Conservation (phyloP, 2,888 invertebrate genomes). For the Drosophila pseudotalamancana region DNA sequence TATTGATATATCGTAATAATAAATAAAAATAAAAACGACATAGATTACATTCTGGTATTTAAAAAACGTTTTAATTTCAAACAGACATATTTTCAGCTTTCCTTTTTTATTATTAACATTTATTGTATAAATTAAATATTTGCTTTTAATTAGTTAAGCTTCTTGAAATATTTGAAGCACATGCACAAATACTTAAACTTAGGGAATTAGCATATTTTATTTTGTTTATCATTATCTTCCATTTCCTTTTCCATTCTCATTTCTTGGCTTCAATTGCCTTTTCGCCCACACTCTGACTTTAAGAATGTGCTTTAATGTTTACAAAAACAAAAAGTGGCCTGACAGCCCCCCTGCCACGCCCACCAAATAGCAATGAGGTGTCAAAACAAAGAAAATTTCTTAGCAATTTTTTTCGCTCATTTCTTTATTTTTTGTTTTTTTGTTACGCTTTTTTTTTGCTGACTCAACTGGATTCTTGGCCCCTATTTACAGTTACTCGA, state of each 20-base stretch:
- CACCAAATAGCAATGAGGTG: constrained; percentile 61
- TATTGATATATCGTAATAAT: too few species aligned
- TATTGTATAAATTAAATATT: neutral
- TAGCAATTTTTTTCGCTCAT: constrained; percentile 15
- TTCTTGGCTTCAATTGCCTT: too few species aligned
- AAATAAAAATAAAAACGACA: too few species aligned
- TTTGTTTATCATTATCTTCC: constrained; percentile 3
- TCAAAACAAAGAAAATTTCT: constrained; percentile 74
- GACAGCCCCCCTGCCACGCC: constrained; percentile 13
- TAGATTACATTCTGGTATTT: too few species aligned
- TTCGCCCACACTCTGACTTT: constrained; percentile 11
- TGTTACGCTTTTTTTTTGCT: constrained; percentile 57
- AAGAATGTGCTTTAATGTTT: constrained; percentile 42
- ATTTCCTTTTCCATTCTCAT: neutral
- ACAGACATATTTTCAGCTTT: neutral
- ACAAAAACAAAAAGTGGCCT: constrained; percentile 3
- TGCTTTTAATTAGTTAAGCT: neutral
- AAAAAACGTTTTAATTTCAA: too few species aligned
- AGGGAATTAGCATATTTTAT: constrained; percentile 6
- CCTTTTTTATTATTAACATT: neutral
- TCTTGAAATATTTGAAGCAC: neutral
- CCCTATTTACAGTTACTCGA: constrained; percentile 48
- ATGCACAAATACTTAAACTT: constrained; percentile 1
- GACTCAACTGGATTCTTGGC: constrained; percentile 56
- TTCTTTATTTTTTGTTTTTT: too few species aligned